These are phyloP conservation scores for Zapus hudsonius DNA, from an alignment of 2,113 vertebrate genomes.

Conservation along the genomic window DNA sequence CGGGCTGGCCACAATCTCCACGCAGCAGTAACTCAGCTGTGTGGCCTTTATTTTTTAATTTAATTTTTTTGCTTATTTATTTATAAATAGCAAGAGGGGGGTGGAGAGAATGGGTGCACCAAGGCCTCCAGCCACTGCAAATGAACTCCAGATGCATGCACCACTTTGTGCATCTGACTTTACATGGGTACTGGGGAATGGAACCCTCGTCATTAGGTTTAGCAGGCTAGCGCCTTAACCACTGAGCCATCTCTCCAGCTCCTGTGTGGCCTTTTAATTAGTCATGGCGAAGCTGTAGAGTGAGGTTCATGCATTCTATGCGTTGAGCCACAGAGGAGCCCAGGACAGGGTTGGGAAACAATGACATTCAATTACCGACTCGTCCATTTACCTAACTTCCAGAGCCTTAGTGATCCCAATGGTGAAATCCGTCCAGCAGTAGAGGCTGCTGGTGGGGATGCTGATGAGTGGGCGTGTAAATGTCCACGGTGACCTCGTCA, in stretches of 20 bases:
- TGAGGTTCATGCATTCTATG: not conserved
- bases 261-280: too few species aligned
- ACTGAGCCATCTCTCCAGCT: too few species aligned
- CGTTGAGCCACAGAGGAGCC: not conserved
- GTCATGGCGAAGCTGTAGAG: not conserved
- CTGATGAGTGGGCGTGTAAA: not conserved
- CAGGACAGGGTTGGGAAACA: constrained; percentile 14
- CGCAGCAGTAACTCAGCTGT: not conserved
- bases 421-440: not conserved
- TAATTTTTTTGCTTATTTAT: too few species aligned
- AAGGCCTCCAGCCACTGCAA: too few species aligned
- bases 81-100: not conserved
- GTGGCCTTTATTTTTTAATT: too few species aligned
- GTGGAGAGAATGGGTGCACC: too few species aligned
- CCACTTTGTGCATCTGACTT: too few species aligned
- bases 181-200: too few species aligned
- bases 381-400: not conserved
- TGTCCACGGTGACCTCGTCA: constrained; percentile 13
- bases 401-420: not conserved
- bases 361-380: not conserved
- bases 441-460: not conserved
- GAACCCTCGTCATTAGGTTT: too few species aligned
- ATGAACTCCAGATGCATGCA: too few species aligned
- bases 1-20: not conserved
- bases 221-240: too few species aligned